Evolutionary conservation across 37 sponge, comb jelly and placozoan species (phyloP), one percentile per base, ranked within the genome.

Genomic region (Sycon ciliatum): DNA sequence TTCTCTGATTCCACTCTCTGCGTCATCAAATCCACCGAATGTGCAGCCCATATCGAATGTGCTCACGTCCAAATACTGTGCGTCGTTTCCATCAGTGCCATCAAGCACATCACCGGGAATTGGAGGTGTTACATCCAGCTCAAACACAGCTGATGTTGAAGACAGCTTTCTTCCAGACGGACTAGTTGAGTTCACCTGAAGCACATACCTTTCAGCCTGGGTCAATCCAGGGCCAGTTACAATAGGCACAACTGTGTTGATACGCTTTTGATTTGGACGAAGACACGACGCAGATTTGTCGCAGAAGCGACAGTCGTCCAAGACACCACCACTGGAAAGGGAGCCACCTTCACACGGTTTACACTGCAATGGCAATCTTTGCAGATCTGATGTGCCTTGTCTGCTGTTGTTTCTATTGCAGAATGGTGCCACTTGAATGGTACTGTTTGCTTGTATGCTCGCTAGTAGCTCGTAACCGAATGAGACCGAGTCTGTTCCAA

Each of bases 11-110:
- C 32, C 63, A 9, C 31, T 30, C 32, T 60, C 63, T 22, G 7
- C 63, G 63, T 60, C 63, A 24, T 60, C 7, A 28, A 60, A 60
- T 7, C 63, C 63, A 24, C 63, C 63, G 22, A 11, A 60, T 11
- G 22, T 60, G 11, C 7, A 11, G 7, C 22, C 16, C 63, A 18
- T 7, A 9, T 9, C 26, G 26, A 60, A 60, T 11, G 7, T 24
- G 24, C 22, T 28, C 11, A 23, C 16, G 63, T 24, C 16, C 7
- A 28, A 9, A 9, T 11, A 9, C 9, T 60, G 22, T 24, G 16
- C 9, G 9, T 60, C 63, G 63, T 22, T 60, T 18, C 16, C 22
- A 60, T 18, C 32, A 7, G 9, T 23, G 9, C 24, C 63, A 24
- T 60, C 63, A 24, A 30, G 16, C 32, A 60, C 63, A 30, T 60